Conservation (phyloP, 2,888 invertebrate species). For the Poecilobothrus nobilitatus region DNA sequence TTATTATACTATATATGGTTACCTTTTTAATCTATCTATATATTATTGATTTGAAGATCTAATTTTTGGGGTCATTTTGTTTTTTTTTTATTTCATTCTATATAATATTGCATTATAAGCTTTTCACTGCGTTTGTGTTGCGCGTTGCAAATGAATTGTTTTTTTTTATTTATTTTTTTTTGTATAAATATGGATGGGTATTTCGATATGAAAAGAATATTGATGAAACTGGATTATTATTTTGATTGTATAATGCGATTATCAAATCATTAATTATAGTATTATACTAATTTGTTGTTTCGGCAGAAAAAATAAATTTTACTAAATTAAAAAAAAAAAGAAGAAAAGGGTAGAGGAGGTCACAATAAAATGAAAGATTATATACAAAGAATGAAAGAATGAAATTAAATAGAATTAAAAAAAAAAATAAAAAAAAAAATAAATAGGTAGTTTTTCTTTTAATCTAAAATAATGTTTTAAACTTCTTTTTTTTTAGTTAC, state of each 20-base stretch:
- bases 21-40: too few species aligned
- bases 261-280: slow-evolving; percentile 8
- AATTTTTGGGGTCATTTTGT: too few species aligned
- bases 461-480: background rate
- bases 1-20: too few species aligned
- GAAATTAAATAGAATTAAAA: background rate
- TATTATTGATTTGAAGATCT: too few species aligned
- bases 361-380: too few species aligned
- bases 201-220: background rate
- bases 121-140: too few species aligned
- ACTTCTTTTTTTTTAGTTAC: background rate
- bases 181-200: background rate
- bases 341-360: background rate
- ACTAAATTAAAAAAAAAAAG: background rate
- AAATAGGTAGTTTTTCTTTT: background rate
- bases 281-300: slow-evolving; percentile 11
- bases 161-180: background rate
- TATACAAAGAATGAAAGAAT: too few species aligned
- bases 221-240: slow-evolving; percentile 9
- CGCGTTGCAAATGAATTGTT: background rate
- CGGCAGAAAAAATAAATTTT: background rate
- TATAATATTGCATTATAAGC: too few species aligned
- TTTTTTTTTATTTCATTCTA: too few species aligned
- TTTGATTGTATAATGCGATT: slow-evolving; percentile 9
- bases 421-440: background rate